These are phyloP conservation scores for Papilio protenor DNA, from an alignment of 2,888 invertebrate species.

Conservation along the genomic window DNA sequence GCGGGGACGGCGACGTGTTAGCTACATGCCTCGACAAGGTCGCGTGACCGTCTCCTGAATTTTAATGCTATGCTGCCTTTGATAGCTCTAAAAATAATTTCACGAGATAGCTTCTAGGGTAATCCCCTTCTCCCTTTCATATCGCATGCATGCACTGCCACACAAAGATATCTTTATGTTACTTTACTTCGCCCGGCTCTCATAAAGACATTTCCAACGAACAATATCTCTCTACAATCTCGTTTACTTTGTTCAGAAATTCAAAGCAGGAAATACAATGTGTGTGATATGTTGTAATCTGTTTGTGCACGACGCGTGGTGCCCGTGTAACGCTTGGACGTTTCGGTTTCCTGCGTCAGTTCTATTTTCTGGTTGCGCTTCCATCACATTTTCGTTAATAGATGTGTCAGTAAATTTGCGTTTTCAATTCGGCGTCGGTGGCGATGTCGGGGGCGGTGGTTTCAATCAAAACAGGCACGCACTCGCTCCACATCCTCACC, in stretches of 20 bases:
- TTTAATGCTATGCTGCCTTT: conserved; percentile 77
- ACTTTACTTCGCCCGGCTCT: conserved; percentile 51
- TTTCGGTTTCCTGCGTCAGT: conserved; percentile 57
- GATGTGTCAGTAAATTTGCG: conserved; percentile 82
- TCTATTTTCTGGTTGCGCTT: conserved; percentile 70
- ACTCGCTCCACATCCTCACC: conserved; percentile 80
- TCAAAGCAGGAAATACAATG: conserved; percentile 48
- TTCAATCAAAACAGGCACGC: conserved; percentile 83
- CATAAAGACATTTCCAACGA: conserved; percentile 54
- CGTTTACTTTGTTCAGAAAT: conserved; percentile 55
- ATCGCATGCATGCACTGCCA: conserved; percentile 54
- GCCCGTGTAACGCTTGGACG: conserved; percentile 48
- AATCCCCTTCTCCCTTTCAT: conserved; percentile 50
- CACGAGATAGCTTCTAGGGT: conserved; percentile 57
- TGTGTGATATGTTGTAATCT: conserved; percentile 1
- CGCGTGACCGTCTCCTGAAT: conserved; percentile 75
- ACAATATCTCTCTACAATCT: conserved; percentile 54
- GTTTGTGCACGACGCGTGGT: background rate
- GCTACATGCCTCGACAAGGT: conserved; percentile 65
- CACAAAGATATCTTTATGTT: conserved; percentile 52
- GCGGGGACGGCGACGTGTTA: background rate
- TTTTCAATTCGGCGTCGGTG: conserved; percentile 77
- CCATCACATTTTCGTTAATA: conserved; percentile 77
- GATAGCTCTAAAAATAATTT: conserved; percentile 79
- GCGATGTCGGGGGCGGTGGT: conserved; percentile 61